Conservation (phyloP, 2,888 invertebrate genomes). For the Noctuana brunneofusca region DNA sequence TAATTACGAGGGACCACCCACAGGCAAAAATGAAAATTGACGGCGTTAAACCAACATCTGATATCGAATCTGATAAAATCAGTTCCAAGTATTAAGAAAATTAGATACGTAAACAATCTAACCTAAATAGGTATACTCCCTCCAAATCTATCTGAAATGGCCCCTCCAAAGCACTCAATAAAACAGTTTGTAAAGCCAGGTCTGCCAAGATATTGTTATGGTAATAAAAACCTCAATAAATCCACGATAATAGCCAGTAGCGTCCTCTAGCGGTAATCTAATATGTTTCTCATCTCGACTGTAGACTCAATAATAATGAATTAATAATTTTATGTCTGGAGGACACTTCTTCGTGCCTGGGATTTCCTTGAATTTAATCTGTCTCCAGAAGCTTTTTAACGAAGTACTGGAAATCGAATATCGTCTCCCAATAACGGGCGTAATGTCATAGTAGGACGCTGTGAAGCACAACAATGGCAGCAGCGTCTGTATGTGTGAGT, state of each 20-base stretch:
- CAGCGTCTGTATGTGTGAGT: no score
- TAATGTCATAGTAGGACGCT: no score
- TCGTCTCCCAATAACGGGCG: no score
- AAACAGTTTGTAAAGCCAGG: slow-evolving; percentile 40
- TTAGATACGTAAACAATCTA: slow-evolving; percentile 4
- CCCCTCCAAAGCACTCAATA: slow-evolving; percentile 29
- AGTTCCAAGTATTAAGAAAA: neutral
- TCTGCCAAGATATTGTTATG: slow-evolving; percentile 59
- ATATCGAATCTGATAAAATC: neutral
- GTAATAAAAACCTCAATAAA: slow-evolving; percentile 60
- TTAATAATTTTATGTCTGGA: slow-evolving; percentile 9
- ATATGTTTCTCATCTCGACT: slow-evolving; percentile 27
- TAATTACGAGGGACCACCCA: no score
- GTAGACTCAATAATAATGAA: slow-evolving; percentile 22
- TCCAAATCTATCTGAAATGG: slow-evolving; percentile 15
- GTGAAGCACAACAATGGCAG: no score
- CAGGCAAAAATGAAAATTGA: no score
- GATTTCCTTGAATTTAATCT: no score
- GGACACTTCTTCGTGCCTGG: no score
- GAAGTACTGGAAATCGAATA: no score
- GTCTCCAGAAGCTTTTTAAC: no score
- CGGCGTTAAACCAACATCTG: neutral
- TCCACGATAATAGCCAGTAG: slow-evolving; percentile 56
- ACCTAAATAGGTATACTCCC: slow-evolving; percentile 1
- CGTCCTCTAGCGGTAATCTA: slow-evolving; percentile 35